phyloP scores from a whole-genome alignment of 1,140 invertebrate species.

The Drosophila cardini region DNA sequence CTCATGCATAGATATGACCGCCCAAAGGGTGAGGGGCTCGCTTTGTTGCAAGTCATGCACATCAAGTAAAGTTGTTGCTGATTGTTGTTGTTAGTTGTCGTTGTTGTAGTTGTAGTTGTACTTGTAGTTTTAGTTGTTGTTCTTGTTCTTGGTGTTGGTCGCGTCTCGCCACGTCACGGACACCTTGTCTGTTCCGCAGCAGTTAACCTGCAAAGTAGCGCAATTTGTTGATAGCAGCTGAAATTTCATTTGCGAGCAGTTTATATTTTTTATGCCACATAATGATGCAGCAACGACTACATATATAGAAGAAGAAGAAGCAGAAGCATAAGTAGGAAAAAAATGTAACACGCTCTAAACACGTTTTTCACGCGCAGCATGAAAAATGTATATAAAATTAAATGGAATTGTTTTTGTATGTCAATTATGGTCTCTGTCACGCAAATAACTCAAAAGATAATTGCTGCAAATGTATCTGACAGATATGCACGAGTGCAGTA shows the following conservation, averaged over 20 bases:
- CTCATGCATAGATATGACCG: slow-evolving; percentile 10
- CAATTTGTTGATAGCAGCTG: slow-evolving; percentile 82
- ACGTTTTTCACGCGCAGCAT: slow-evolving; percentile 53
- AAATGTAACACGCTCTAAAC: slow-evolving; percentile 64
- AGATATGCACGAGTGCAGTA: neutral
- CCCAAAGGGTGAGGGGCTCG: slow-evolving; percentile 17
- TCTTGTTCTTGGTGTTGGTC: slow-evolving; percentile 39
- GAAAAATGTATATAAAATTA: slow-evolving; percentile 14
- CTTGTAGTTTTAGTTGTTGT: slow-evolving; percentile 21
- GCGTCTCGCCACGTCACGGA: slow-evolving; percentile 41
- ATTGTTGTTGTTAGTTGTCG: slow-evolving; percentile 39
- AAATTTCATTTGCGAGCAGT: slow-evolving; percentile 77
- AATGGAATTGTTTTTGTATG: slow-evolving; percentile 73
- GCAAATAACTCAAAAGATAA: slow-evolving; percentile 28
- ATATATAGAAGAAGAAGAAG: slow-evolving; percentile 8
- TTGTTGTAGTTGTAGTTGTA: slow-evolving; percentile 24
- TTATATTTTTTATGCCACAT: slow-evolving; percentile 67
- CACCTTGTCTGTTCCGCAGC: slow-evolving; percentile 73
- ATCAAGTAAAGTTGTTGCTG: slow-evolving; percentile 64
- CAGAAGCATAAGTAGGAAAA: slow-evolving; percentile 2
- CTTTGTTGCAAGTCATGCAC: slow-evolving; percentile 81
- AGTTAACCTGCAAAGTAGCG: slow-evolving; percentile 82
- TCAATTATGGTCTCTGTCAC: slow-evolving; percentile 39
- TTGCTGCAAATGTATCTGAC: slow-evolving; percentile 7
- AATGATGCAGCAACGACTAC: slow-evolving; percentile 59